Evolutionary conservation across 2,113 vertebrate species (phyloP), one percentile per base, ranked within the genome.

Genomic region (Rhipidura dahli): DNA sequence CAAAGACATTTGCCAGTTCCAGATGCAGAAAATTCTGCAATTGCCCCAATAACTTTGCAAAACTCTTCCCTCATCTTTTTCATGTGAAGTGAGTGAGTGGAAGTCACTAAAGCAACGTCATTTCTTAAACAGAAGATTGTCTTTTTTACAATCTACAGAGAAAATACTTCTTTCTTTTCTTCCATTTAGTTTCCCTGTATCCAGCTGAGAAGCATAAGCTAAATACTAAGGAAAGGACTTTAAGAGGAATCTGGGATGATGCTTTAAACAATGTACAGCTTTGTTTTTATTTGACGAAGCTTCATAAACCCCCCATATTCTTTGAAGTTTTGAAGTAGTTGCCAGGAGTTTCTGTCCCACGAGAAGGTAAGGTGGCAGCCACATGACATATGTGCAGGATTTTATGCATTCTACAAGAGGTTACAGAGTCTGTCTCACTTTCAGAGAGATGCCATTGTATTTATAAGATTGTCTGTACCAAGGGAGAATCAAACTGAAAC

Each of bases 381-480:
- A 95, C 49, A 95, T 92, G 90, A 95, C 85, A 83, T 88, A 94
- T 64, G 88, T 93, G 56, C 79, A 88, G 40, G 60, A 81, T 71
- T 96, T 92, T 87, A 86, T 68, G 72, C 84, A 75, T 90, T 73
- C 88, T 93, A 31, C 64, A 78, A 75, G 90, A 86, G 51, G 56
- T 86, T 83, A 89, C 79, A 84, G 42, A 93, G 17, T 53, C 66
- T 93, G 73, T 83, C 82, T 93, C 69, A 77, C 66, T 83, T 91
- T 94, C 87, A 90, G 72, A 95, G 78, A 92, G 47, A 93, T 90
- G 89, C 31, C 64, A 75, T 37, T 65, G 68, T 81, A 49, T 91
- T 83, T 88, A 83, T 70, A 83, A 86, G 71, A 93, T 66, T 42
- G 54, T 80, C 37, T 89, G 59, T 68, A 87, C 76, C 92, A 93